These are phyloP conservation scores for Eupithecia insigniata DNA, from an alignment of 2,888 invertebrate species.

Conservation along the genomic window DNA sequence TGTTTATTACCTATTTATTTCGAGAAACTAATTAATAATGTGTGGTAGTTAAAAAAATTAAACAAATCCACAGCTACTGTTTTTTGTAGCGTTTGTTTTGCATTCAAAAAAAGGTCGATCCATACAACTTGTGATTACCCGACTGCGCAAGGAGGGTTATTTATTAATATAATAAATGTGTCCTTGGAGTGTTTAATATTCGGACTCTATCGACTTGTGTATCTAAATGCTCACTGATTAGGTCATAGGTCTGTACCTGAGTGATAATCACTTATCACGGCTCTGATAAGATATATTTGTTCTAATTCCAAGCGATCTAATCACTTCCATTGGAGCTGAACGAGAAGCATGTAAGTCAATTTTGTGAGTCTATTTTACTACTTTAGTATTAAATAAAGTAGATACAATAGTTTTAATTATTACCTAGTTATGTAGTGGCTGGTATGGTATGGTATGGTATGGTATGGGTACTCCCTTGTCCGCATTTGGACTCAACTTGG, in stretches of 20 bases:
- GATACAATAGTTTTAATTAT: background rate
- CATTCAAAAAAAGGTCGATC: background rate
- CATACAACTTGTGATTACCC: no score
- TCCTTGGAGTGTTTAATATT: background rate
- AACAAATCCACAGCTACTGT: background rate
- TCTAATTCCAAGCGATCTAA: background rate
- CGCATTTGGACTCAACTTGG: no score
- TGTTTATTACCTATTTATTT: background rate
- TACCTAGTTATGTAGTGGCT: background rate
- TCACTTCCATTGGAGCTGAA: background rate
- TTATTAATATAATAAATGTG: background rate
- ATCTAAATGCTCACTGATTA: background rate
- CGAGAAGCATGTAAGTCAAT: background rate
- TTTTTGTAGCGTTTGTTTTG: background rate
- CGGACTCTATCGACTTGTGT: background rate
- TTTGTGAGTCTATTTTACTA: background rate
- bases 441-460: no score
- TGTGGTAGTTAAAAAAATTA: background rate
- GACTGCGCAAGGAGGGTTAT: no score
- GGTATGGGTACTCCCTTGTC: no score
- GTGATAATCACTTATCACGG: background rate
- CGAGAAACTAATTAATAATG: background rate
- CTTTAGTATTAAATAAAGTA: background rate
- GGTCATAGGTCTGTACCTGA: conserved; percentile 9
- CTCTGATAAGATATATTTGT: conserved; percentile 1